These are phyloP conservation scores for Centruroides vittatus DNA, from an alignment of 1,140 invertebrate genomes.

Conservation along the genomic window DNA sequence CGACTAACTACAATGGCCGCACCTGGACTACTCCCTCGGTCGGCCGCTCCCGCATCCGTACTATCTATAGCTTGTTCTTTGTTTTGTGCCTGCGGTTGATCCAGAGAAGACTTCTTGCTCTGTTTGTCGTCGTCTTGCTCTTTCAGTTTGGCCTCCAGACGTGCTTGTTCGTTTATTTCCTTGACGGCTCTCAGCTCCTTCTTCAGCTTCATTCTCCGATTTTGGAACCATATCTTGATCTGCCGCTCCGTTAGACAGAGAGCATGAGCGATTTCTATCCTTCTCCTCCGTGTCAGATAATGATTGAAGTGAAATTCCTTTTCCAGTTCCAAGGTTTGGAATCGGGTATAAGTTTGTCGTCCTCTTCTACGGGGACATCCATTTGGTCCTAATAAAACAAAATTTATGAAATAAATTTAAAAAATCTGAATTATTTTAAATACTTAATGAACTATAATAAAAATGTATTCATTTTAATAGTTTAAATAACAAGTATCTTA, in stretches of 20 bases:
- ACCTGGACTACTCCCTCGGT: no score
- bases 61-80: no score
- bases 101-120: constrained; percentile 3
- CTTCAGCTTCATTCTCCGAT: constrained; percentile 95
- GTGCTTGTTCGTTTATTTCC: constrained; percentile 85
- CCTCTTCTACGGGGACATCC: constrained; percentile 85
- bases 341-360: constrained; percentile 90
- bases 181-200: constrained; percentile 85
- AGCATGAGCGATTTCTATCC: constrained; percentile 94
- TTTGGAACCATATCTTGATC: constrained; percentile 97
- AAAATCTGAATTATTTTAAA: no score
- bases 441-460: no score
- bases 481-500: no score
- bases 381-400: constrained; percentile 68
- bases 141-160: constrained; percentile 79
- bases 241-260: constrained; percentile 90
- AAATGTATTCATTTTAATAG: no score
- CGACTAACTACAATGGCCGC: no score
- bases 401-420: constrained; percentile 25
- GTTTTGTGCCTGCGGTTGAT: no score
- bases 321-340: constrained; percentile 85
- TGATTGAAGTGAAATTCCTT: constrained; percentile 99
- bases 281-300: constrained; percentile 82
- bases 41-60: no score
- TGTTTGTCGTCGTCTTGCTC: constrained; percentile 47